phyloP scores from a whole-genome alignment of 1,140 invertebrate species.

The Drosophila ironensis region DNA sequence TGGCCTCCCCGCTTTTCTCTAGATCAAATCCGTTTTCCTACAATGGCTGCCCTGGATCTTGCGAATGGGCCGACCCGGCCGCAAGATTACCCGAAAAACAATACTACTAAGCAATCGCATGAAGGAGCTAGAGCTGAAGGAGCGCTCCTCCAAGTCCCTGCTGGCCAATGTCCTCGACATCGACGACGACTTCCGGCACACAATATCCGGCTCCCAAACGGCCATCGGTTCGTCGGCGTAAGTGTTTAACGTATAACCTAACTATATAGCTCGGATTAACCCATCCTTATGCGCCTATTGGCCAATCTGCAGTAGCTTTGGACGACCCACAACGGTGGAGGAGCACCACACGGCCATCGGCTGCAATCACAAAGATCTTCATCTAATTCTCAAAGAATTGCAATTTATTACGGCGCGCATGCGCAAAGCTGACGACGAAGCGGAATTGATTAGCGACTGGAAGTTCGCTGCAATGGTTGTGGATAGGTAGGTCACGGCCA shows the following conservation, averaged over 20 bases:
- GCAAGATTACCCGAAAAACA: slow-evolving; percentile 95
- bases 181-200: slow-evolving; percentile 94
- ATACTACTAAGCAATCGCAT: slow-evolving; percentile 93
- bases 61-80: slow-evolving; percentile 95
- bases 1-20: background rate
- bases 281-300: background rate
- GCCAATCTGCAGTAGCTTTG: slow-evolving; percentile 82
- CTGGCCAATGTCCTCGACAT: slow-evolving; percentile 97
- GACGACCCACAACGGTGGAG: slow-evolving; percentile 85
- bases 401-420: slow-evolving; percentile 96
- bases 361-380: slow-evolving; percentile 87
- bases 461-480: slow-evolving; percentile 99
- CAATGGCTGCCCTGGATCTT: slow-evolving; percentile 98
- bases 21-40: slow-evolving; percentile 96
- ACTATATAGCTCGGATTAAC: too few species aligned
- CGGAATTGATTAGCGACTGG: slow-evolving; percentile 98
- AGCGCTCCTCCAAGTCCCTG: slow-evolving; percentile 95
- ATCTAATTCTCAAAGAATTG: slow-evolving; percentile 94
- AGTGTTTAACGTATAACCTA: slow-evolving; percentile 14
- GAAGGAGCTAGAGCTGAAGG: slow-evolving; percentile 95
- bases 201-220: slow-evolving; percentile 83
- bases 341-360: slow-evolving; percentile 84
- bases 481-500: slow-evolving; percentile 91
- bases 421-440: slow-evolving; percentile 94
- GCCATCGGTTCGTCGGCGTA: slow-evolving; percentile 82